Conservation (phyloP, 2,113 vertebrate genomes). For the Stigmatopora argus region DNA sequence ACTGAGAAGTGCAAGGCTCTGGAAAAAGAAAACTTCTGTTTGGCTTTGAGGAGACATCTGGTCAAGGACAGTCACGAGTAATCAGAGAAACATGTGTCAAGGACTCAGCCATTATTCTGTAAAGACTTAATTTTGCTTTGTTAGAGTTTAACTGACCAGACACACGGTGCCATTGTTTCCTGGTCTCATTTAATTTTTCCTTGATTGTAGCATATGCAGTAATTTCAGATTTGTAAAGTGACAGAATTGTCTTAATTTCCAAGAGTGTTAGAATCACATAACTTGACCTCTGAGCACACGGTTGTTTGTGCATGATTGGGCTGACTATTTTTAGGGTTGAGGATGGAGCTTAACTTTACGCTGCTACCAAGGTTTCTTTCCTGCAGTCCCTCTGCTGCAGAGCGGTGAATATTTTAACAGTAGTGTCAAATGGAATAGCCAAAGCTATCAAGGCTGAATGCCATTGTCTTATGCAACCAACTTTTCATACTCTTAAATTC, state of each 20-base stretch:
- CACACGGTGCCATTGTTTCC: conserved; percentile 13
- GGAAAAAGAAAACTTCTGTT: conserved; percentile 41
- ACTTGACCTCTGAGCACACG: too few relatives aligned
- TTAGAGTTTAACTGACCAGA: conserved; percentile 44
- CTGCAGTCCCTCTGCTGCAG: conserved; percentile 1
- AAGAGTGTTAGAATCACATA: too few relatives aligned
- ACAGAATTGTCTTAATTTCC: too few relatives aligned
- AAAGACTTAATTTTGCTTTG: conserved; percentile 36
- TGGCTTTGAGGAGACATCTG: conserved; percentile 9
- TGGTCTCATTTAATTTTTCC: too few relatives aligned
- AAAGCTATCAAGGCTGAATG: background rate
- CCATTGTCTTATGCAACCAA: background rate
- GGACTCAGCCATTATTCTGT: conserved; percentile 14
- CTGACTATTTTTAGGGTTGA: background rate
- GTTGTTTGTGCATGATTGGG: conserved; percentile 3
- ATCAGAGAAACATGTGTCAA: conserved; percentile 7
- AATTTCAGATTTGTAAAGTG: too few relatives aligned
- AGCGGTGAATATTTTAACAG: conserved; percentile 2
- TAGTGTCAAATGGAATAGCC: background rate
- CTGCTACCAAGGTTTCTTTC: too few relatives aligned
- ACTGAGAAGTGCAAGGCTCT: conserved; percentile 30
- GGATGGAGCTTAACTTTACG: too few relatives aligned
- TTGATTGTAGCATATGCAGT: too few relatives aligned
- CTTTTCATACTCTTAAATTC: too few relatives aligned
- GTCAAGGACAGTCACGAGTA: conserved; percentile 12